phyloP scores from a whole-genome alignment of 1,140 invertebrate genomes.

The Hirudo medicinalis region DNA sequence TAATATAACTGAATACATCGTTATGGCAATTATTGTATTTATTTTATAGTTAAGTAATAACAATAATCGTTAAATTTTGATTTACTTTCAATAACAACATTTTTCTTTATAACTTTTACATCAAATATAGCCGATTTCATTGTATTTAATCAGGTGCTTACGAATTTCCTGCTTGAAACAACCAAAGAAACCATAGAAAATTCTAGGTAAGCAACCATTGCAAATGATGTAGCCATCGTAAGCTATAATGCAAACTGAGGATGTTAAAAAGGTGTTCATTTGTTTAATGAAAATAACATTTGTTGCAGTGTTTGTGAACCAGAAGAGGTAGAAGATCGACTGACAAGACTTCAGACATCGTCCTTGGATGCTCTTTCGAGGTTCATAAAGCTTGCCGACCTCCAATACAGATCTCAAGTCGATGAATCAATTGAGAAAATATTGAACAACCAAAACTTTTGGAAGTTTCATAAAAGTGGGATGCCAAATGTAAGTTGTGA shows the following conservation, averaged over 20 bases:
- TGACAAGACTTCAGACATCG: conserved; percentile 53
- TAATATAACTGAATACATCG: neutral
- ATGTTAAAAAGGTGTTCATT: no score
- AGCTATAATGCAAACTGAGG: no score
- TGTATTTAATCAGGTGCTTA: conserved; percentile 46
- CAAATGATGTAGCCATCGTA: no score
- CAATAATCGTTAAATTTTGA: neutral
- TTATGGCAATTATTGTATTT: neutral
- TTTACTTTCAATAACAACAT: no score
- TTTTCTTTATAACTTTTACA: no score
- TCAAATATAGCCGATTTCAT: neutral
- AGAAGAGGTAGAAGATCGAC: conserved; percentile 61
- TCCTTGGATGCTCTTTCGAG: conserved; percentile 54
- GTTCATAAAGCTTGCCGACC: conserved; percentile 35
- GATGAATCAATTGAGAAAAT: neutral
- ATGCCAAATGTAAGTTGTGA: neutral
- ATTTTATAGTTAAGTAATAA: neutral
- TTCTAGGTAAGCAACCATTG: conserved; percentile 35
- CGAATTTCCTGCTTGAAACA: conserved; percentile 55
- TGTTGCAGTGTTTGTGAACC: conserved; percentile 42
- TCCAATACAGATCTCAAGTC: conserved; percentile 15
- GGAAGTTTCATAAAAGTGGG: neutral
- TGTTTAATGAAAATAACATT: neutral
- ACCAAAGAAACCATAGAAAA: conserved; percentile 45
- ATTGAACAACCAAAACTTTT: conserved; percentile 23